phyloP scores from a whole-genome alignment of 2,888 invertebrate genomes.

The Nomada flava region DNA sequence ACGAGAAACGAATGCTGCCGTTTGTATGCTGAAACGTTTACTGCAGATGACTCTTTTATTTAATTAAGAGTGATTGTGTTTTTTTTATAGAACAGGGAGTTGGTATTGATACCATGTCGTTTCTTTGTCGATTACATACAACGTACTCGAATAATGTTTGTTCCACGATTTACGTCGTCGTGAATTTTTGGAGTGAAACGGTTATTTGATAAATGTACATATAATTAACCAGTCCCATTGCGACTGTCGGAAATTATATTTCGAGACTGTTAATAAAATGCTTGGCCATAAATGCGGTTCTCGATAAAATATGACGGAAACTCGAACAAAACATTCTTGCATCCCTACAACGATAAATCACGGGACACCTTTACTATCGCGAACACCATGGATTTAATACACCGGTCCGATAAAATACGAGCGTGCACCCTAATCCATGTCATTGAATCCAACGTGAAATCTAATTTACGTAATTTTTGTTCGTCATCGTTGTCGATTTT shows the following conservation, averaged over 20 bases:
- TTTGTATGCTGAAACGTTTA: background rate
- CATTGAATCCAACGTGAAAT: background rate
- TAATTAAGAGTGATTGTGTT: background rate
- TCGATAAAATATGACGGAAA: background rate
- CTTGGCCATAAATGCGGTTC: background rate
- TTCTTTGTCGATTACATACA: too few relatives aligned
- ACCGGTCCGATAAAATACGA: background rate
- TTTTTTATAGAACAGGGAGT: too few relatives aligned
- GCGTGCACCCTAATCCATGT: background rate
- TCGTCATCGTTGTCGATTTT: background rate
- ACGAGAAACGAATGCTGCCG: background rate
- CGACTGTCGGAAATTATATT: too few relatives aligned
- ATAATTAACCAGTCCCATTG: too few relatives aligned
- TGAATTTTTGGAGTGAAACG: too few relatives aligned
- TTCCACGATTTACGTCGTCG: too few relatives aligned
- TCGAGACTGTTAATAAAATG: background rate
- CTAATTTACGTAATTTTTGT: slow-evolving; percentile 20
- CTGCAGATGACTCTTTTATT: background rate
- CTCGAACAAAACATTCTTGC: background rate
- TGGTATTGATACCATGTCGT: too few relatives aligned
- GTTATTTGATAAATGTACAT: too few relatives aligned
- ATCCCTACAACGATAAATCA: slow-evolving; percentile 2
- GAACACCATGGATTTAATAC: background rate
- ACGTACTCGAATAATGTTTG: too few relatives aligned
- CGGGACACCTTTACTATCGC: background rate